These are phyloP conservation scores for Coptodon rendalli DNA, from an alignment of 2,113 vertebrate genomes.

Conservation along the genomic window DNA sequence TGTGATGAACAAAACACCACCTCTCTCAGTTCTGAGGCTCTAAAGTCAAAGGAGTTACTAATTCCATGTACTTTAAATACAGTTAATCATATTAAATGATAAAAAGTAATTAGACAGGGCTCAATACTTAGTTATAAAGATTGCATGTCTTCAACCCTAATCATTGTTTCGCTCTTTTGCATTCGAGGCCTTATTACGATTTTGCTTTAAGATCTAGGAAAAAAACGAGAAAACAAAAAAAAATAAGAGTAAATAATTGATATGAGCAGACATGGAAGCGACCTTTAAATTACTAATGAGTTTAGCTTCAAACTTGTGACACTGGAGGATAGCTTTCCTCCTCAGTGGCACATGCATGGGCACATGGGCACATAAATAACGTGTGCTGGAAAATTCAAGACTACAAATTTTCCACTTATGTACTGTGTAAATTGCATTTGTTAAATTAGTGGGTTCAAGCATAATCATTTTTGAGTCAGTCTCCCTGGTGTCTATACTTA, in stretches of 20 bases:
- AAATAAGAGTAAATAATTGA: slow-evolving; percentile 49
- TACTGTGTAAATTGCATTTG: background rate
- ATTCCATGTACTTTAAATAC: background rate
- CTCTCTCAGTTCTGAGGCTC: background rate
- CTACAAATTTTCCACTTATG: background rate
- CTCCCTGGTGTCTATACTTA: background rate
- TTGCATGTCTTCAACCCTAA: background rate
- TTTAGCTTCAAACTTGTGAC: slow-evolving; percentile 42
- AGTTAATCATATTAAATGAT: background rate
- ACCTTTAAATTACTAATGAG: slow-evolving; percentile 63
- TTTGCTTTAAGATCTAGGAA: background rate
- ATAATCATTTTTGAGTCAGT: slow-evolving; percentile 18
- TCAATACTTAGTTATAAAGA: background rate
- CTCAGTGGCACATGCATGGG: background rate
- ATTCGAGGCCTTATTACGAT: background rate
- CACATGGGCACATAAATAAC: background rate
- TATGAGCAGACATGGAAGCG: slow-evolving; percentile 29
- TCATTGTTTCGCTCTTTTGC: background rate
- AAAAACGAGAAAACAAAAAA: background rate
- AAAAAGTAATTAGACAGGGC: background rate
- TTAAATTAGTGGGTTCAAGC: slow-evolving; percentile 4
- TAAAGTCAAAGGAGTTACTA: background rate
- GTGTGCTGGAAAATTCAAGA: background rate
- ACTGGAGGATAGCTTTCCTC: slow-evolving; percentile 17
- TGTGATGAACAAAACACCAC: background rate